phyloP scores from a whole-genome alignment of 2,113 vertebrate genomes.

The Etheostoma cragini region DNA sequence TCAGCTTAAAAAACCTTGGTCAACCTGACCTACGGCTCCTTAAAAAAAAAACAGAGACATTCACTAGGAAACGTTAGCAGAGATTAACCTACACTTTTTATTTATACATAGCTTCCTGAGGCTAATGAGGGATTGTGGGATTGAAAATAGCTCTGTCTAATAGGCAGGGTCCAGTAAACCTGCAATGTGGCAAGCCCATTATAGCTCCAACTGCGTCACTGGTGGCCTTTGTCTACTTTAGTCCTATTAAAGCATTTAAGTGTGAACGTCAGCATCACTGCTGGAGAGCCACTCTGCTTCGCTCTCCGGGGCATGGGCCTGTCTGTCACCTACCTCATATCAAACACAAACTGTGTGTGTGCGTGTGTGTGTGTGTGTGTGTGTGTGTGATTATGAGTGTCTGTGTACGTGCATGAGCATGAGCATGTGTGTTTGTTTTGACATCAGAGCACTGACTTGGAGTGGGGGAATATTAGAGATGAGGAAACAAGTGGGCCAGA shows the following conservation, averaged over 20 bases:
- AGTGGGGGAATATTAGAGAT: constrained; percentile 71
- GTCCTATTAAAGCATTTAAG: constrained; percentile 87
- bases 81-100: constrained; percentile 83
- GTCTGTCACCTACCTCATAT: constrained; percentile 77
- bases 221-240: constrained; percentile 84
- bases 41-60: background rate
- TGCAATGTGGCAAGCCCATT: constrained; percentile 82
- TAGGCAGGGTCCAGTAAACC: constrained; percentile 83
- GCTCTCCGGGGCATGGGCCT: constrained; percentile 73
- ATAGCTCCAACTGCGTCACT: constrained; percentile 85
- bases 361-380: constrained; percentile 29
- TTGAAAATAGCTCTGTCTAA: constrained; percentile 86
- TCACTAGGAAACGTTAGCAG: constrained; percentile 61
- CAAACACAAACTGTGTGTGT: constrained; percentile 64
- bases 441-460: constrained; percentile 37
- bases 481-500: constrained; percentile 64
- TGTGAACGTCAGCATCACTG: constrained; percentile 84
- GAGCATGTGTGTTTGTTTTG: constrained; percentile 44
- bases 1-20: constrained; percentile 23
- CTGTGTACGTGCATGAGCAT: background rate
- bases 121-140: constrained; percentile 83
- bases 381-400: constrained; percentile 6
- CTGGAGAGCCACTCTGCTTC: constrained; percentile 77
- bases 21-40: constrained; percentile 46
- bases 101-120: constrained; percentile 84